These are phyloP conservation scores for Muricea muricata DNA, from an alignment of 92 coral and sea anemone genomes.

Conservation along the genomic window DNA sequence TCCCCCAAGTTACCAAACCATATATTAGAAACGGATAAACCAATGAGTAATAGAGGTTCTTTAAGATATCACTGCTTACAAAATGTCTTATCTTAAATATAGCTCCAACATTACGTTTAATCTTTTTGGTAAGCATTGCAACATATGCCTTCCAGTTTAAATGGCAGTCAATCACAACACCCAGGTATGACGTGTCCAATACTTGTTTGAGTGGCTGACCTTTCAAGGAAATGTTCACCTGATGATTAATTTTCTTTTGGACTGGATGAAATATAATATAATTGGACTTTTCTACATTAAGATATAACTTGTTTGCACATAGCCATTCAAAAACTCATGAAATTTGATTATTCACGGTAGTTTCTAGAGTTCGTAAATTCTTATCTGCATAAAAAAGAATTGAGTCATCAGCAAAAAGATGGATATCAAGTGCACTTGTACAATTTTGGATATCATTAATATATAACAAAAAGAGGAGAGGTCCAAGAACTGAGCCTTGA, in stretches of 20 bases:
- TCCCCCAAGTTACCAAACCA: too few relatives aligned
- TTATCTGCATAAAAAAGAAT: too few relatives aligned
- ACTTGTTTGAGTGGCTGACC: not conserved
- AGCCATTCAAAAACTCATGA: not conserved
- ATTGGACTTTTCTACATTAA: conserved; percentile 24
- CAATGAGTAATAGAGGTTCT: too few relatives aligned
- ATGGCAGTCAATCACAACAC: not conserved
- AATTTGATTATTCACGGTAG: conserved; percentile 19
- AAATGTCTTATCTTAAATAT: too few relatives aligned
- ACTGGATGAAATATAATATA: conserved; percentile 14
- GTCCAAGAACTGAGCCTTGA: not conserved
- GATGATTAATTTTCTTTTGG: conserved; percentile 20
- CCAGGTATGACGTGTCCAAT: not conserved
- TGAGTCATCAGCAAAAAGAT: not conserved
- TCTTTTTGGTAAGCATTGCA: not conserved
- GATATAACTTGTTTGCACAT: conserved; percentile 11
- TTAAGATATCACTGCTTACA: too few relatives aligned
- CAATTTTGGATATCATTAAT: not conserved
- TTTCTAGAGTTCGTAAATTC: conserved; percentile 5
- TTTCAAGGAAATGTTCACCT: not conserved
- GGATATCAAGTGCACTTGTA: not conserved
- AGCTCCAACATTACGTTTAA: not conserved
- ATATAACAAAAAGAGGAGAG: not conserved
- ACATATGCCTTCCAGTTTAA: not conserved
- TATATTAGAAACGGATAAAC: too few relatives aligned